Evolutionary conservation across 2,797 vertebrate genomes (phyloP), one percentile per base, ranked within the genome.

Genomic region (Megalops cyprinoides): DNA sequence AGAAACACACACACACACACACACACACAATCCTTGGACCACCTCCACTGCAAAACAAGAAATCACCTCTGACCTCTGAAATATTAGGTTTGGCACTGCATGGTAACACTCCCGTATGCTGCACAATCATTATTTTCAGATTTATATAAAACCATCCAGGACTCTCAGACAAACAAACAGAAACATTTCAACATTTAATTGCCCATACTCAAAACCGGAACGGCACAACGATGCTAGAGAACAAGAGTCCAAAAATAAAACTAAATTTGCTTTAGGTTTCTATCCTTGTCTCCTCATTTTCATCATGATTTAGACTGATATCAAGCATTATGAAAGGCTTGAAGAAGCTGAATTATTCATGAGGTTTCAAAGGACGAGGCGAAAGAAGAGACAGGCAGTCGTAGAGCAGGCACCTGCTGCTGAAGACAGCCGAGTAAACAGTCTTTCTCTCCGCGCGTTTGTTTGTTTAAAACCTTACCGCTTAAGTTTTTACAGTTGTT

Each of bases 311-410:
- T 78, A 78, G 77, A 78, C 53, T 39, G 58, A 78, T 39, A 65
- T 49, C 56, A n/a, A n/a, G 53, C 31, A 37, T 4, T 65, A 78
- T 78, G 77, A 78, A 78, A 78, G 51, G 56, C 56, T 46, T 25
- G 58, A 65, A 78, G 14, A n/a, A 25, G 34, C 42, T 78, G 77
- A 60, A 78, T 78, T 78, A 78, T 78, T 58, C 77, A 78, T 78
- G 23, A 48, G 58, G 65, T 37, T 78, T 39, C 65, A 60, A 78
- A 78, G 77, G 75, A 65, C 37, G 9, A 53, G 60, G 18, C 10
- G 8, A 23, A 48, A 56, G 28, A 12, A 28, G n/a, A 15, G 25
- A n/a, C n/a, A 31, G 28, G 12, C 12, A 31, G 10, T 9, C 3
- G 1, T 28, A 62, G 28, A 14, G 25, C 60, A n/a, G n/a, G n/a